phyloP scores from a whole-genome alignment of 2,797 vertebrate species.

The Linurgus olivaceus region DNA sequence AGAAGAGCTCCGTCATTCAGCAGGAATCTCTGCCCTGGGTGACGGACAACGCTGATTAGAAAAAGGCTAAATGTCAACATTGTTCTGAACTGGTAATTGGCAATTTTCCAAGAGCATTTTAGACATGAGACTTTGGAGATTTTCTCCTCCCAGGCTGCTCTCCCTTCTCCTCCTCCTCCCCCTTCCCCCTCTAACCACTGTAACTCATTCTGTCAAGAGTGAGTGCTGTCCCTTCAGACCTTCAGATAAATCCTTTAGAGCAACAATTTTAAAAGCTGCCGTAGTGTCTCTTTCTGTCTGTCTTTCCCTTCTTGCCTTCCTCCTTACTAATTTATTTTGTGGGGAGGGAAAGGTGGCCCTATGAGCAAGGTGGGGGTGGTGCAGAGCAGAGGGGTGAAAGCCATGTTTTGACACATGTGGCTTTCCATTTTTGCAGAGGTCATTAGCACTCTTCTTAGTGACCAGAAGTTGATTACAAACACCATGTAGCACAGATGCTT shows the following conservation, averaged over 20 bases:
- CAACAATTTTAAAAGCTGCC: constrained; percentile 59
- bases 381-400: not conserved
- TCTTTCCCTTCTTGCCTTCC: constrained; percentile 16
- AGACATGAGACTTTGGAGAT: constrained; percentile 38
- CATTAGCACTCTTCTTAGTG: constrained; percentile 64
- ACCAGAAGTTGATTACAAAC: constrained; percentile 68
- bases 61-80: constrained; percentile 72
- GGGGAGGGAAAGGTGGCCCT: not conserved
- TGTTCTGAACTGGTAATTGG: constrained; percentile 68
- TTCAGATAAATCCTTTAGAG: constrained; percentile 46
- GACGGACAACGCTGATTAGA: constrained; percentile 59
- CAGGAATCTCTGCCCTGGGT: constrained; percentile 65
- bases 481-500: constrained; percentile 2
- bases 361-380: not conserved
- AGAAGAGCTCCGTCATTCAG: constrained; percentile 42
- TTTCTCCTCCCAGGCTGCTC: constrained; percentile 49
- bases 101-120: constrained; percentile 61
- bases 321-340: constrained; percentile 53
- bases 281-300: constrained; percentile 21
- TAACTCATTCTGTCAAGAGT: constrained; percentile 56
- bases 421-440: constrained; percentile 65
- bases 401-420: constrained; percentile 13
- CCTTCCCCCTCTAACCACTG: not conserved
- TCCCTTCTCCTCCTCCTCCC: not conserved
- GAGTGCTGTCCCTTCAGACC: constrained; percentile 55